Conservation (phyloP, 2,888 invertebrate genomes). For the Nomada flava region DNA sequence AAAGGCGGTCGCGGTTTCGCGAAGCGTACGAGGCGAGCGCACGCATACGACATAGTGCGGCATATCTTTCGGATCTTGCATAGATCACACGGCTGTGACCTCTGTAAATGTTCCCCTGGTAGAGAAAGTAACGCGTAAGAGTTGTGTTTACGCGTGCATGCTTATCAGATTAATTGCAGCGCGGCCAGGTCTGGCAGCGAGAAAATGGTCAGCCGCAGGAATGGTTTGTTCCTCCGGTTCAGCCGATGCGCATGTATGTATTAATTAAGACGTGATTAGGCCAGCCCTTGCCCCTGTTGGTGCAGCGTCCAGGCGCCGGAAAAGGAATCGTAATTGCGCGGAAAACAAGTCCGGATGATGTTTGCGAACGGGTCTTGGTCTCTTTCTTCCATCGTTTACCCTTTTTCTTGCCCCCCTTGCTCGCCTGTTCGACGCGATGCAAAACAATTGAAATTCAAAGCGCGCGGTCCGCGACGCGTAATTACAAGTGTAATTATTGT, state of each 20-base stretch:
- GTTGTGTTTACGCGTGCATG: constrained; percentile 63
- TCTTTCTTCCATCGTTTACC: neutral
- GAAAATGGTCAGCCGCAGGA: constrained; percentile 49
- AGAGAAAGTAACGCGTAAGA: constrained; percentile 75
- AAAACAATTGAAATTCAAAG: constrained; percentile 28
- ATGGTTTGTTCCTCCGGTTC: constrained; percentile 31
- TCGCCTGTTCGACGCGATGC: neutral
- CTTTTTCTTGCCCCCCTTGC: neutral
- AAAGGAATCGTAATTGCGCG: constrained; percentile 62
- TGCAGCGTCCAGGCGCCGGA: constrained; percentile 24
- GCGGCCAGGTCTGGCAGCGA: constrained; percentile 11
- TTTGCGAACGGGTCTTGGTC: constrained; percentile 22
- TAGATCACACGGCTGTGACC: constrained; percentile 81
- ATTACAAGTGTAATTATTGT: neutral
- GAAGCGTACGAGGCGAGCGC: neutral
- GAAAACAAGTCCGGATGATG: constrained; percentile 55
- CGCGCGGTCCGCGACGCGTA: neutral
- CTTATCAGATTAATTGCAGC: constrained; percentile 73
- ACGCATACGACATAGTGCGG: constrained; percentile 72
- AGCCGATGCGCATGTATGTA: constrained; percentile 42
- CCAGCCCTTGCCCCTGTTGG: constrained; percentile 32
- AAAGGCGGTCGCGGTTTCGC: constrained; percentile 6
- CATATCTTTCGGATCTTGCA: constrained; percentile 79
- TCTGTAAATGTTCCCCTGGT: constrained; percentile 76
- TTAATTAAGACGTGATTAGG: constrained; percentile 64